Evolutionary conservation across 2,797 vertebrate genomes (phyloP).

Genomic region (Lemur catta): DNA sequence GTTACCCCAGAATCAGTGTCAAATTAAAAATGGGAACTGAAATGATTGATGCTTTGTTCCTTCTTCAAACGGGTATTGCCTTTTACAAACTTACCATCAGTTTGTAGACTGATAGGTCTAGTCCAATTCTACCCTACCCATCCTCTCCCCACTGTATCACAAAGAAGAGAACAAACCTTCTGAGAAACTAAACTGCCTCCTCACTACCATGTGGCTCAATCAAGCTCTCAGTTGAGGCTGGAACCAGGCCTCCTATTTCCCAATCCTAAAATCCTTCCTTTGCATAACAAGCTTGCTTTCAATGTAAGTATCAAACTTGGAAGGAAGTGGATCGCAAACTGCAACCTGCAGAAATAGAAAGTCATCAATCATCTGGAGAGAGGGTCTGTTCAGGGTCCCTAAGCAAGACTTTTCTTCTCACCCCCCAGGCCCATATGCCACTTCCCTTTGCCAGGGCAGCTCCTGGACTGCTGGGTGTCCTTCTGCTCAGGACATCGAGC

Average conservation of each 20-base stretch:
- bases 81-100: background rate
- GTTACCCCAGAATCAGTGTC: background rate
- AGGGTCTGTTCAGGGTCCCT: slow-evolving; percentile 7
- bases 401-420: slow-evolving; percentile 36
- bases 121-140: background rate
- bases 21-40: background rate
- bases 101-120: background rate
- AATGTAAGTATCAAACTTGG: background rate
- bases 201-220: background rate
- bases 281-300: background rate
- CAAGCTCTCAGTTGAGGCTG: background rate
- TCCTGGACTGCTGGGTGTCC: slow-evolving; percentile 57
- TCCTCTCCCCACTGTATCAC: background rate
- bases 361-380: slow-evolving; percentile 58
- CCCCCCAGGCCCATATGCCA: slow-evolving; percentile 63
- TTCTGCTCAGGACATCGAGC: slow-evolving; percentile 53
- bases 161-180: background rate
- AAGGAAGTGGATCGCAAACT: background rate
- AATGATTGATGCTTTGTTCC: background rate
- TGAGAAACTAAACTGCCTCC: background rate
- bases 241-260: slow-evolving; percentile 6
- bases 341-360: slow-evolving; percentile 47
- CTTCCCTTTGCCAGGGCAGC: slow-evolving; percentile 60
- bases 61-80: background rate
- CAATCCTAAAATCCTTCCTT: background rate